Evolutionary conservation across 2,797 vertebrate genomes (phyloP).

Genomic region (Acrocephalus scirpaceus): DNA sequence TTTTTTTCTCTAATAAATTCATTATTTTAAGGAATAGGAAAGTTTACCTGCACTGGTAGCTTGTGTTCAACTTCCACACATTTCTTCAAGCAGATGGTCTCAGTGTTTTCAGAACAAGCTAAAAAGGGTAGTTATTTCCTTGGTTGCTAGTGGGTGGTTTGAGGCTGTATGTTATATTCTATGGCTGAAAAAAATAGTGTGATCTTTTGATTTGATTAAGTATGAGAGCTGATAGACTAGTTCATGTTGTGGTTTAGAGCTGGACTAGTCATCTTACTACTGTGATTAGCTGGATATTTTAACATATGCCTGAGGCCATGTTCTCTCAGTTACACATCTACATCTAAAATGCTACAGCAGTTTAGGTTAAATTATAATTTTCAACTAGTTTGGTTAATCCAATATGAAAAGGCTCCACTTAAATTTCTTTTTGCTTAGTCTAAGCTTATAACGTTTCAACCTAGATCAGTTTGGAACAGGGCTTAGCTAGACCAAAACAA

Average conservation of each 20-base stretch:
- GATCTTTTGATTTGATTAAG: constrained; percentile 55
- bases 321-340: constrained; percentile 33
- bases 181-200: not conserved
- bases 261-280: constrained; percentile 1
- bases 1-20: not conserved
- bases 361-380: constrained; percentile 26
- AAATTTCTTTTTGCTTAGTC: constrained; percentile 7
- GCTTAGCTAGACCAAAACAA: not conserved
- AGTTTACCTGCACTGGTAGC: not conserved
- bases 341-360: not conserved
- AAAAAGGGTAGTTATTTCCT: not conserved
- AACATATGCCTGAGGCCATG: not conserved
- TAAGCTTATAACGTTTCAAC: not conserved
- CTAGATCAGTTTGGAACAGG: not conserved
- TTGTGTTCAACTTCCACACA: not conserved
- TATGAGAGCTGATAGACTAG: constrained; percentile 50
- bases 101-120: not conserved
- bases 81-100: not conserved
- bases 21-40: not conserved
- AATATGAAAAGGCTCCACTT: not conserved
- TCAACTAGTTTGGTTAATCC: constrained; percentile 6
- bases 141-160: not conserved
- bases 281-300: constrained; percentile 18
- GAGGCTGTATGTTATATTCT: not conserved
- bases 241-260: not conserved